phyloP scores from a whole-genome alignment of 1,140 invertebrate genomes.

The Stratiolaelaps scimitus region DNA sequence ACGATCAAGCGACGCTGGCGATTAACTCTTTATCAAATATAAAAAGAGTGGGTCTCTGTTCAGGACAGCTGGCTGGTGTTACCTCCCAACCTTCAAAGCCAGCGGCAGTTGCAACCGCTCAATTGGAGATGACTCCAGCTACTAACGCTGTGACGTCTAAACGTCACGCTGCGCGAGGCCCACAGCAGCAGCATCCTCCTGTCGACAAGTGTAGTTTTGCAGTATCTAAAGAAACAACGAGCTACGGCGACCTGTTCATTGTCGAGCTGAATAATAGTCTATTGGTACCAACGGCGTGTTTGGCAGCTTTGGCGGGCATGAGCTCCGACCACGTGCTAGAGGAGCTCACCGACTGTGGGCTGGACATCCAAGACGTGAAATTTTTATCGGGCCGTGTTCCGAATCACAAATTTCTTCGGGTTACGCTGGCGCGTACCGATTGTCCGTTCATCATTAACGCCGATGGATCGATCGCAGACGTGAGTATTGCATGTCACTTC shows the following conservation, averaged over 20 bases:
- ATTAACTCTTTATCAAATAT: no score
- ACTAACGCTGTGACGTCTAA: background rate
- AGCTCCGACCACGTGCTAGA: background rate
- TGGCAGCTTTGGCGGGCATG: background rate
- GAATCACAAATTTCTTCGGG: background rate
- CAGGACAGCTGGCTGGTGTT: background rate
- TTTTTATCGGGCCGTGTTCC: slow-evolving; percentile 5
- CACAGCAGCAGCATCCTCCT: slow-evolving; percentile 1
- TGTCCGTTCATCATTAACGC: slow-evolving; percentile 10
- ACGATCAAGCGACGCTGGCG: no score
- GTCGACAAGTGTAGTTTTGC: no score
- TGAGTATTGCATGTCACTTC: no score
- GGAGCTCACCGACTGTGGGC: background rate
- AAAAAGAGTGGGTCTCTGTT: no score
- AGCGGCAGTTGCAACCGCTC: no score
- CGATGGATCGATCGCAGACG: background rate
- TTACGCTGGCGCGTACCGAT: background rate
- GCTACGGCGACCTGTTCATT: background rate
- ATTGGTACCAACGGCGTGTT: slow-evolving; percentile 1
- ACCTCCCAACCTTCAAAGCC: background rate
- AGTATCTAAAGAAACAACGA: background rate
- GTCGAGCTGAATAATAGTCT: background rate
- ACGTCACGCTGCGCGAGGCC: background rate
- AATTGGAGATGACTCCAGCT: background rate
- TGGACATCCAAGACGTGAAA: background rate